These are phyloP conservation scores for Remorina albescens DNA, from an alignment of 2,797 vertebrate genomes.

Conservation along the genomic window DNA sequence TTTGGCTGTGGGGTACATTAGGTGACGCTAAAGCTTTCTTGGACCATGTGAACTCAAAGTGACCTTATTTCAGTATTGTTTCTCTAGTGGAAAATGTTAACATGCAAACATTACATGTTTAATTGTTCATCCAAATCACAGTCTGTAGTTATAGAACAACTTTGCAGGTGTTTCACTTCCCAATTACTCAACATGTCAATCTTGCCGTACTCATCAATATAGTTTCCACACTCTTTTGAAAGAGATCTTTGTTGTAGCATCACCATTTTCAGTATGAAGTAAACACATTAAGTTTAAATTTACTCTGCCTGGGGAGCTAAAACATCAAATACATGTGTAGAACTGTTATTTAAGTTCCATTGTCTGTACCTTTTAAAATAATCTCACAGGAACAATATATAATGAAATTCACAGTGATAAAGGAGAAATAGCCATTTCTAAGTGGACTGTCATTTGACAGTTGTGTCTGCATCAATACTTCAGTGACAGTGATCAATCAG, in stretches of 20 bases:
- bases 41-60: constrained; percentile 90
- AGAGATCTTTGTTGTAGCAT: constrained; percentile 14
- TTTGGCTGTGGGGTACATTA: constrained; percentile 71
- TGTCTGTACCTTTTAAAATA: background rate
- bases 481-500: constrained; percentile 42
- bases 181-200: background rate
- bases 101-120: constrained; percentile 39
- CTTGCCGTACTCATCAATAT: constrained; percentile 29
- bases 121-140: constrained; percentile 35
- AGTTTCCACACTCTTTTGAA: constrained; percentile 34
- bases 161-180: constrained; percentile 11
- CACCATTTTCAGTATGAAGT: constrained; percentile 34
- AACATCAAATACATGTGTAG: constrained; percentile 10
- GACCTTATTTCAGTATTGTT: constrained; percentile 87
- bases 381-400: background rate
- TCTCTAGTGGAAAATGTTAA: constrained; percentile 60
- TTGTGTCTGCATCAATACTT: constrained; percentile 56
- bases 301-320: constrained; percentile 5
- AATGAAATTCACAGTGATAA: constrained; percentile 23
- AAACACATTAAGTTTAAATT: background rate
- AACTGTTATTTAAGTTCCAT: constrained; percentile 2
- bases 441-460: constrained; percentile 56
- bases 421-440: constrained; percentile 69
- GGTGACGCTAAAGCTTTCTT: constrained; percentile 89
- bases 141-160: constrained; percentile 26